Conservation (phyloP, 2,888 invertebrate species). For the Drosophila colorata region DNA sequence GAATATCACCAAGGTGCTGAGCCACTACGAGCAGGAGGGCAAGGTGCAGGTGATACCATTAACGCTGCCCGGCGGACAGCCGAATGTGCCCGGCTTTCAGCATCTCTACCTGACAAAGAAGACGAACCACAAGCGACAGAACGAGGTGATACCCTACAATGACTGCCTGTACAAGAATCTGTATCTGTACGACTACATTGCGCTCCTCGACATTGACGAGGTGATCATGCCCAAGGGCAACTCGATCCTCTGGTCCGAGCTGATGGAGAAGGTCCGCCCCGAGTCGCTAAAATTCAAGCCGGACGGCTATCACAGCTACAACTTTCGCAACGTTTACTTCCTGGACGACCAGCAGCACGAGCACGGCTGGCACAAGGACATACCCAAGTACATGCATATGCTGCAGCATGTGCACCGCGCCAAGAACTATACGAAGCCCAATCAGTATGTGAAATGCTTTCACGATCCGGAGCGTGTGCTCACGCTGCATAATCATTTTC, state of each 20-base stretch:
- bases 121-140: constrained; percentile 96
- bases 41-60: constrained; percentile 91
- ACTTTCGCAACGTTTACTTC: constrained; percentile 96
- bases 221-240: constrained; percentile 94
- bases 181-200: constrained; percentile 95
- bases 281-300: constrained; percentile 89
- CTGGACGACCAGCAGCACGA: constrained; percentile 93
- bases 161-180: constrained; percentile 97
- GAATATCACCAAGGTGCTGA: constrained; percentile 92
- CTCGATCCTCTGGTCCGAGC: constrained; percentile 89
- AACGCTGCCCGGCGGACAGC: constrained; percentile 95
- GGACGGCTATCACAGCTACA: constrained; percentile 89
- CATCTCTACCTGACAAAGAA: constrained; percentile 96
- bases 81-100: constrained; percentile 94
- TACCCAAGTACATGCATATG: constrained; percentile 96
- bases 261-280: constrained; percentile 90
- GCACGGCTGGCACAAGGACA: constrained; percentile 92
- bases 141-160: constrained; percentile 98
- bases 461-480: constrained; percentile 95
- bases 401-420: constrained; percentile 95
- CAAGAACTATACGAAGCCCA: constrained; percentile 96
- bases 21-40: constrained; percentile 88
- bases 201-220: constrained; percentile 97
- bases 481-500: constrained; percentile 96
- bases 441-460: constrained; percentile 97